Evolutionary conservation across 2,113 vertebrate genomes (phyloP).

Genomic region (Fregetta grallaria): DNA sequence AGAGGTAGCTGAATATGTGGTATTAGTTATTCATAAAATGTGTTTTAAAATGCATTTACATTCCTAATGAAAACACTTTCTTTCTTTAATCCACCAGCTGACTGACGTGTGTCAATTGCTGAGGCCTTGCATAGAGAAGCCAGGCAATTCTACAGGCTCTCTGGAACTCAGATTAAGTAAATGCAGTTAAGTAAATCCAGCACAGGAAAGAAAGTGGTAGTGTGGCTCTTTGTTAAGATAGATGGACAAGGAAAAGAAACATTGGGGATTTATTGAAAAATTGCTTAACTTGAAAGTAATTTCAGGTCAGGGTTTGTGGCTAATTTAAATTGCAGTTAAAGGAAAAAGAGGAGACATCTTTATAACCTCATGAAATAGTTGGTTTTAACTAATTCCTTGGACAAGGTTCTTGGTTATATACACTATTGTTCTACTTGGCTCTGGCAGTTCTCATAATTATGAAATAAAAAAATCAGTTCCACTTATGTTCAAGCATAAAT

Average conservation of each 20-base stretch:
- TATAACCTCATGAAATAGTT: neutral
- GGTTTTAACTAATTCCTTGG: neutral
- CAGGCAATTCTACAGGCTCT: neutral
- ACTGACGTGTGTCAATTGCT: neutral
- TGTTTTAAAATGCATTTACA: conserved; percentile 16
- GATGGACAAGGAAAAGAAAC: neutral
- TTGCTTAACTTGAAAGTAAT: neutral
- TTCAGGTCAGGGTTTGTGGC: neutral
- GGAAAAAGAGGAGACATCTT: neutral
- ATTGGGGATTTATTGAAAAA: neutral
- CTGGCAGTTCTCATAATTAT: neutral
- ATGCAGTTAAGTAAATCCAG: conserved; percentile 47
- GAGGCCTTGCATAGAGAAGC: neutral
- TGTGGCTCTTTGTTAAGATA: neutral
- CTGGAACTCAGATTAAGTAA: neutral
- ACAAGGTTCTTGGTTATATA: neutral
- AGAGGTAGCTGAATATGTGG: neutral
- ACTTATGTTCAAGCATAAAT: neutral
- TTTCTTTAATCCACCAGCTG: neutral
- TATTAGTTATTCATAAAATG: neutral
- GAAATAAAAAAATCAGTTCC: neutral
- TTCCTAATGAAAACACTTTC: neutral
- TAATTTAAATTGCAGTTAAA: neutral
- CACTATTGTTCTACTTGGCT: neutral
- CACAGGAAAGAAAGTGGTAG: neutral